Evolutionary conservation across 2,797 vertebrate genomes (phyloP).

Genomic region (Phalanger gymnotis): DNA sequence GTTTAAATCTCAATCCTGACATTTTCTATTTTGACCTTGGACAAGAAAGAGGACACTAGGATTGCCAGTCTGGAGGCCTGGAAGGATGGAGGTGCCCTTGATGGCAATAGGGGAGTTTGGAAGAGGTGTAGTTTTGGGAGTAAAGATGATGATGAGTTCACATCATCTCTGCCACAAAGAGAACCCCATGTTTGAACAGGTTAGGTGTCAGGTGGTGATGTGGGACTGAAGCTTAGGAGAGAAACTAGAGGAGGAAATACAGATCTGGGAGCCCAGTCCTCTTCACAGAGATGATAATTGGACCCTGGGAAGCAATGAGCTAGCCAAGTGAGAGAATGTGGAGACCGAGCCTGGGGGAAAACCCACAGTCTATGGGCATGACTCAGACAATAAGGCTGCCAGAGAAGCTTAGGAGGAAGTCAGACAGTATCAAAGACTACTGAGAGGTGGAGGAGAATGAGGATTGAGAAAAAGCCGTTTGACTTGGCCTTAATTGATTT

Average conservation of each 20-base stretch:
- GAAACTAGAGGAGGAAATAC: background rate
- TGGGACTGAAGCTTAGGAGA: background rate
- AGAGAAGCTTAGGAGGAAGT: no score
- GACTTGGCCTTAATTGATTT: background rate
- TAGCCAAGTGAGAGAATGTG: background rate
- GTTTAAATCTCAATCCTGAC: background rate
- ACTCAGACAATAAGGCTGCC: background rate
- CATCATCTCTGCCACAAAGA: background rate
- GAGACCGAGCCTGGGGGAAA: background rate
- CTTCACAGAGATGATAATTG: background rate
- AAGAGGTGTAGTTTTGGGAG: background rate
- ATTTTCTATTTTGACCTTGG: background rate
- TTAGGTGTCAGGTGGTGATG: background rate
- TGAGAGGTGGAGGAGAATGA: background rate
- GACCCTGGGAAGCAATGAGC: no score
- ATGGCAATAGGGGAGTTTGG: background rate
- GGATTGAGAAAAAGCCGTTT: background rate
- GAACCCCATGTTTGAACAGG: background rate
- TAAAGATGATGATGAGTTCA: no score
- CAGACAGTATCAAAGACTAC: background rate
- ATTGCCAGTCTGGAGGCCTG: background rate
- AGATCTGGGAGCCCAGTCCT: background rate
- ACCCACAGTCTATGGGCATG: no score
- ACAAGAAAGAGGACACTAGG: background rate
- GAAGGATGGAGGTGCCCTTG: background rate